Conservation (phyloP, 2,797 vertebrate species). For the Alauda arvensis region DNA sequence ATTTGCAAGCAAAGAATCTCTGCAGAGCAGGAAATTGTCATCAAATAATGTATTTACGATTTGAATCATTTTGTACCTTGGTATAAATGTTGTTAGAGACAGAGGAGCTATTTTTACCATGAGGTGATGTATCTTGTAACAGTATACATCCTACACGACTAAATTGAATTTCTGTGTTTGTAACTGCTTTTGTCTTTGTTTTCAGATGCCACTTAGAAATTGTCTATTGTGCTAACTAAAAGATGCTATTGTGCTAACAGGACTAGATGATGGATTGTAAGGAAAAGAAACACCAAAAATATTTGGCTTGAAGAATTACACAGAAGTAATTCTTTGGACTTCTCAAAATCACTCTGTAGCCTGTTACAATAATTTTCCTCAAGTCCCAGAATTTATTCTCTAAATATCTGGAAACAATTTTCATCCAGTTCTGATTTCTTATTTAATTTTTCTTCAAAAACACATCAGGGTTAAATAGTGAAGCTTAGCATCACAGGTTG, state of each 20-base stretch:
- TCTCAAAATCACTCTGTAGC: not conserved
- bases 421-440: not conserved
- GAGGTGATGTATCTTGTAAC: not conserved
- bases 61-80: not conserved
- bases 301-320: not conserved
- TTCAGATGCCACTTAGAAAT: not conserved
- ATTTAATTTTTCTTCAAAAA: not conserved
- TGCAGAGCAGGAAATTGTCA: not conserved
- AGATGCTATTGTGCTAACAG: not conserved
- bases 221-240: not conserved
- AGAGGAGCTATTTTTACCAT: not conserved
- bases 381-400: not conserved
- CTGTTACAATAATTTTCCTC: not conserved
- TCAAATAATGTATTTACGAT: not conserved
- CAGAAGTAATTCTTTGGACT: not conserved
- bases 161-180: not conserved
- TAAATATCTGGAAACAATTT: not conserved
- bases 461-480: not conserved
- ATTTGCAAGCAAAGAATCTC: not conserved
- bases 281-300: not conserved
- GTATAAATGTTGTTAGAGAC: not conserved
- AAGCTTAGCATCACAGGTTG: not conserved
- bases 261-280: not conserved
- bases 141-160: not conserved
- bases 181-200: not conserved